Conservation (phyloP, 2,888 invertebrate species). For the Caradrina clavipalpis region DNA sequence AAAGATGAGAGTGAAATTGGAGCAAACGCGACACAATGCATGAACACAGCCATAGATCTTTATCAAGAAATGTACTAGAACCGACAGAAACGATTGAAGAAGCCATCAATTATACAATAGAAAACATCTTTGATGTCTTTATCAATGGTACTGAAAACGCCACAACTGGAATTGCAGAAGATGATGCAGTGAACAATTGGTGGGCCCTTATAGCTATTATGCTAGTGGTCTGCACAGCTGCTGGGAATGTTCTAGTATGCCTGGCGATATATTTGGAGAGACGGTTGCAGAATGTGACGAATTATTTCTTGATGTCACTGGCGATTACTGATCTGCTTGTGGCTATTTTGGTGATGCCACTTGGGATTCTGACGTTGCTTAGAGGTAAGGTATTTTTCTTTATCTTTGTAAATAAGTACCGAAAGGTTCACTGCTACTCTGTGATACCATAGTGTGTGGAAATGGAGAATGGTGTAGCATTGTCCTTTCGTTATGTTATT, state of each 20-base stretch:
- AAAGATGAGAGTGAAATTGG: constrained; percentile 78
- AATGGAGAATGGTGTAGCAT: no score
- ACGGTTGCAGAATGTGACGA: constrained; percentile 98
- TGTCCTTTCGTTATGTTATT: no score
- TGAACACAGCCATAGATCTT: constrained; percentile 72
- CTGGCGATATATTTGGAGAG: constrained; percentile 98
- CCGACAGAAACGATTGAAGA: constrained; percentile 47
- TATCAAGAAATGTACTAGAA: constrained; percentile 62
- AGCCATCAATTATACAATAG: constrained; percentile 59
- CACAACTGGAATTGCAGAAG: constrained; percentile 64
- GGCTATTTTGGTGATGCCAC: constrained; percentile 98
- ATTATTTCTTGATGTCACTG: constrained; percentile 98
- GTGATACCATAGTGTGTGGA: no score
- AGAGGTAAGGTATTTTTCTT: constrained; percentile 92
- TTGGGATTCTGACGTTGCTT: constrained; percentile 96
- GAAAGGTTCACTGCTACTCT: no score
- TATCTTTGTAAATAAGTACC: background rate
- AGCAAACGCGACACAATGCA: constrained; percentile 79
- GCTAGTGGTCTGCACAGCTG: constrained; percentile 96
- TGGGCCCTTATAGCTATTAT: constrained; percentile 95
- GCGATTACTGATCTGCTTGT: constrained; percentile 99
- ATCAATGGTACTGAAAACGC: constrained; percentile 71
- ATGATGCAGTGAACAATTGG: constrained; percentile 92
- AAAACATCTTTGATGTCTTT: constrained; percentile 51
- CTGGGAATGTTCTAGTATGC: constrained; percentile 98